Percentiles rank a stretch among this genome's conserved stretches.
Evolutionary conservation across 2,113 vertebrate genomes (phyloP).

Genomic region (Pontoporia blainvillei): DNA sequence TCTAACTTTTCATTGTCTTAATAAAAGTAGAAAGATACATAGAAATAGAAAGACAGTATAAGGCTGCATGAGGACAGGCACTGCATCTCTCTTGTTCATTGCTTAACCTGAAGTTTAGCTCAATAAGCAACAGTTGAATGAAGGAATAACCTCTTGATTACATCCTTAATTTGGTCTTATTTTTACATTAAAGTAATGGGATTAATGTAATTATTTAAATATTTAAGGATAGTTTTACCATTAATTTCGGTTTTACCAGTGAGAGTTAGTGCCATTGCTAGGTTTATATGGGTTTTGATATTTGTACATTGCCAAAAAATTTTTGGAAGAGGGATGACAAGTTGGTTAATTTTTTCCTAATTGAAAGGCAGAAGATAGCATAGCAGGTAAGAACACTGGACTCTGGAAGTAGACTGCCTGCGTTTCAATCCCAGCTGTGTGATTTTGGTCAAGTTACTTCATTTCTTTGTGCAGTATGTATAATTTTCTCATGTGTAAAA

Average conservation of each 20-base stretch:
- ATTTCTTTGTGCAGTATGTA: not conserved
- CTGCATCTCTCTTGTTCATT: not conserved
- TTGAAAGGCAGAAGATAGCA: not conserved
- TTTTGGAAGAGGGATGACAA: not conserved
- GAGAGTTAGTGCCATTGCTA: not conserved
- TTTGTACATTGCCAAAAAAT: not conserved
- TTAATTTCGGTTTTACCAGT: not conserved
- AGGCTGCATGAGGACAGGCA: not conserved
- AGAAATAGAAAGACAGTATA: not conserved
- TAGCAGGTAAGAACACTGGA: not conserved
- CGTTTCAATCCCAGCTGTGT: not conserved
- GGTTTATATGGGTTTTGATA: not conserved
- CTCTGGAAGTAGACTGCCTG: not conserved
- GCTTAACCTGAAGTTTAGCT: not conserved
- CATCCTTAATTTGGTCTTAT: not conserved
- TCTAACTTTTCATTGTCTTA: not conserved
- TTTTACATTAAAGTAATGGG: slow-evolving; percentile 24
- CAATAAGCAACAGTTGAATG: not conserved
- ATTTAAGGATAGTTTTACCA: not conserved
- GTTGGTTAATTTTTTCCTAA: not conserved
- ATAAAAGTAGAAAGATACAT: not conserved
- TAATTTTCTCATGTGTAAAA: slow-evolving; percentile 17
- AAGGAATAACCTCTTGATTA: not conserved
- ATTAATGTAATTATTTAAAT: not conserved
- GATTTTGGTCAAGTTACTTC: not conserved